Base-by-base conservation (phyloP, 2,888 invertebrate genomes). In the Halocaridina rubra region DNA sequence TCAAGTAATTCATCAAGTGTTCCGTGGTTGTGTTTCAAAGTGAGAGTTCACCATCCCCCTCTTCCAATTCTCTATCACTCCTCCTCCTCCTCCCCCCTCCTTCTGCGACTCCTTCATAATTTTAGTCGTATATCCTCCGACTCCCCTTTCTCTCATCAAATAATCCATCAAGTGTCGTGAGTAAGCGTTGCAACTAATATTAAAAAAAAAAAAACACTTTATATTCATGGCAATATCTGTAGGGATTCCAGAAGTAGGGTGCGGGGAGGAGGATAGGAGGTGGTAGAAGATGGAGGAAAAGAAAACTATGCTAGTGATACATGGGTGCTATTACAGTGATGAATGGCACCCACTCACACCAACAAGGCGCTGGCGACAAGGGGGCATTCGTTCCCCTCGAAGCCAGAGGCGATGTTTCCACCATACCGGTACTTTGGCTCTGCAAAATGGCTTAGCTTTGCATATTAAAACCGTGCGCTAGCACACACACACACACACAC, bases 331-430 rank as follows among this genome's bases (percentile, higher is more conserved):
- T 79, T 79, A 79, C 69, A 29, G 10, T 79, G 79, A 79, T 67
- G 53, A 67, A 79, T 79, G 64, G 64, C 69, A 22, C 67, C 67
- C 79, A 69, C 79, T 79, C 79, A 79, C 79, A 79, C 79, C 64
- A 79, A n/a, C 79, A 79, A 79, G 67, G 79, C 22, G 46, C 79
- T 67, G 79, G 46, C 67, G 79, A 79, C 79, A 79, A 79, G 79
- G 79, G 79, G 69, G 32, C 67, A 64, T 67, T 79, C 67, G 39
- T 79, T 4, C 10, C 53, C 53, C n/a, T n/a, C n/a, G n/a, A n/a
- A n/a, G n/a, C n/a, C n/a, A n/a, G n/a, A n/a, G n/a, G n/a, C n/a
- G n/a, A n/a, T n/a, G n/a, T n/a, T n/a, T n/a, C n/a, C n/a, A n/a
- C n/a, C n/a, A n/a, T n/a, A n/a, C n/a, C n/a, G n/a, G n/a, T n/a